Conservation (phyloP, 2,113 vertebrate genomes). For the Phalacrocorax carbo region DNA sequence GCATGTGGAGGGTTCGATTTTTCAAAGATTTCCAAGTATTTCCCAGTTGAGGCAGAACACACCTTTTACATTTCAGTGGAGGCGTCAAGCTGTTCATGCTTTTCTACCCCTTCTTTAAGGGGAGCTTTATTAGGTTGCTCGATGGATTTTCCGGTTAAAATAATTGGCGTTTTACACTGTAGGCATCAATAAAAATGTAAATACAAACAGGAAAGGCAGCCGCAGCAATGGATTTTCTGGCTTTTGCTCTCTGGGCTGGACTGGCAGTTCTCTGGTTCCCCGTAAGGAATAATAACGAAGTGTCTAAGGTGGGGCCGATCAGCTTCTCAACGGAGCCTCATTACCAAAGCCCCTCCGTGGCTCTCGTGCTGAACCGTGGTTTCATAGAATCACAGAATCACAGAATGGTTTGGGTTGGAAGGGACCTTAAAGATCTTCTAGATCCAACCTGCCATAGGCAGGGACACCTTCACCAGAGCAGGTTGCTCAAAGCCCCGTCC, state of each 20-base stretch:
- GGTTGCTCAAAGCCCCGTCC: too few species aligned
- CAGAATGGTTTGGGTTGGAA: too few species aligned
- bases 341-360: background rate
- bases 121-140: background rate
- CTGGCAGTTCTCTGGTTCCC: background rate
- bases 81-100: background rate
- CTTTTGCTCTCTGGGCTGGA: background rate
- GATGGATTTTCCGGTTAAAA: slow-evolving; percentile 50
- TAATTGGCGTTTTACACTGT: slow-evolving; percentile 6
- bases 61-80: background rate
- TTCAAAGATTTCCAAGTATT: background rate
- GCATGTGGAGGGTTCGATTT: background rate
- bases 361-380: background rate
- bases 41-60: background rate
- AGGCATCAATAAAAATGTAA: slow-evolving; percentile 26
- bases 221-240: background rate
- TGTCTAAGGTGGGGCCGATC: fast-evolving
- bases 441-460: too few species aligned
- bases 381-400: too few species aligned
- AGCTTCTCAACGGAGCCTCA: background rate
- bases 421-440: too few species aligned
- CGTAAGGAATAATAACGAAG: background rate
- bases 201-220: background rate
- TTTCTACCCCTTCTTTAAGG: background rate
- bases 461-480: too few species aligned